phyloP scores from a whole-genome alignment of 2,113 vertebrate genomes.

The Gorsachius goisagi region DNA sequence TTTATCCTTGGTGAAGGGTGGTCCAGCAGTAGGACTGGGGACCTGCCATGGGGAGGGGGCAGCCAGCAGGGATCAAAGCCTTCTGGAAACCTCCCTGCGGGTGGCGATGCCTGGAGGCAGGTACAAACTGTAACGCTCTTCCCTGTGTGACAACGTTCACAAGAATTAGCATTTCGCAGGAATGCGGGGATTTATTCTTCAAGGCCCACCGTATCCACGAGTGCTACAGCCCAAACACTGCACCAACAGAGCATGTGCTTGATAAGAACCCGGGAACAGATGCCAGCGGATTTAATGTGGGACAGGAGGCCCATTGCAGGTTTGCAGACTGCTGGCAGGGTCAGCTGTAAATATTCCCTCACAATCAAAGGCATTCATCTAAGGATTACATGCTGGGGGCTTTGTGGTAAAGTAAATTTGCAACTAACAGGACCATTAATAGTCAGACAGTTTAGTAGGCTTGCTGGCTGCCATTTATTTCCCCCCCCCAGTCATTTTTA shows the following conservation, averaged over 20 bases:
- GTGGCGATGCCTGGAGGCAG: too few species aligned
- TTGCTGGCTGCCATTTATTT: constrained; percentile 2
- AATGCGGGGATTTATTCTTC: constrained; percentile 12
- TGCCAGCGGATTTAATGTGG: constrained; percentile 40
- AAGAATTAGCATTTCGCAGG: too few species aligned
- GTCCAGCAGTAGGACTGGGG: not conserved
- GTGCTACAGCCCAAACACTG: not conserved
- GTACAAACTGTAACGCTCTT: too few species aligned
- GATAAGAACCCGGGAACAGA: constrained; percentile 43
- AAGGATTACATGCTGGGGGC: constrained; percentile 55
- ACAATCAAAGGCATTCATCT: constrained; percentile 60
- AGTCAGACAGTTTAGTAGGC: constrained; percentile 35
- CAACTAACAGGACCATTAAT: constrained; percentile 42
- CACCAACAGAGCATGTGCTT: constrained; percentile 28
- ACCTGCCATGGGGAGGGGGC: not conserved
- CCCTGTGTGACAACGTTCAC: too few species aligned
- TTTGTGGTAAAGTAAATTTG: constrained; percentile 55
- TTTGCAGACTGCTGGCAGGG: constrained; percentile 47
- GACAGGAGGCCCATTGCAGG: constrained; percentile 39
- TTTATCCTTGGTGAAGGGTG: not conserved
- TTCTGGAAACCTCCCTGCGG: not conserved
- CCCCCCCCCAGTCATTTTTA: constrained; percentile 16
- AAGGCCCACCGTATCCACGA: not conserved
- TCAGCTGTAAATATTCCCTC: constrained; percentile 54
- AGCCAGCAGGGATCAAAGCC: not conserved